phyloP scores from a whole-genome alignment of 2,888 invertebrate genomes.

The Tachina lurida region DNA sequence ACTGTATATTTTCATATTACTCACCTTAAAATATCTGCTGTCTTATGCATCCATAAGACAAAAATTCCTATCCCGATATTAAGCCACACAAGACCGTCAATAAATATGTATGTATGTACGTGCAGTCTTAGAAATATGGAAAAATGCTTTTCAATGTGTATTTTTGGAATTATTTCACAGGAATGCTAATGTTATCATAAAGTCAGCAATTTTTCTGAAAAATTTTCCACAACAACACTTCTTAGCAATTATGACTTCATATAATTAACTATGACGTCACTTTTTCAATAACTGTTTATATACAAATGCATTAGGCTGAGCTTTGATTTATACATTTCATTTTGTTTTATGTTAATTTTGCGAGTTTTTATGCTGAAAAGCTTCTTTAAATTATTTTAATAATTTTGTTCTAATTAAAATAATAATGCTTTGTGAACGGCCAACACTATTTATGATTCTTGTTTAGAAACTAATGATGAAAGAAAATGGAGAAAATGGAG shows the following conservation, averaged over 20 bases:
- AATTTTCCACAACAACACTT: not conserved
- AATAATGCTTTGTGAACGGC: not conserved
- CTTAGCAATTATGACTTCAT: not conserved
- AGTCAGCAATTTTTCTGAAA: too few relatives aligned
- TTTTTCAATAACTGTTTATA: not conserved
- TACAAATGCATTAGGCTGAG: not conserved
- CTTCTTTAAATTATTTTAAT: not conserved
- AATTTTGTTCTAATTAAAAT: not conserved
- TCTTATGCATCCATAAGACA: slow-evolving; percentile 10
- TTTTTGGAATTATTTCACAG: not conserved
- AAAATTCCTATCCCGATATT: not conserved
- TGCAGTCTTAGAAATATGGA: not conserved
- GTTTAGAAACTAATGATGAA: not conserved
- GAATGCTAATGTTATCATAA: not conserved
- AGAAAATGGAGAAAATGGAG: not conserved
- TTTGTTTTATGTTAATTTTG: not conserved
- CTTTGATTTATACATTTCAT: not conserved
- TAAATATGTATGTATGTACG: not conserved
- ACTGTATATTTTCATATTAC: slow-evolving; percentile 3
- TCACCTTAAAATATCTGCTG: slow-evolving; percentile 21
- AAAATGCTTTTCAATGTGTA: not conserved
- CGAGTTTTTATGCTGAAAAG: not conserved
- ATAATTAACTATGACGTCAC: slow-evolving; percentile 51
- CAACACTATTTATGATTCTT: not conserved
- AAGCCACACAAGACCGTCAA: not conserved